These are phyloP conservation scores for Anarrhichthys ocellatus DNA, from an alignment of 2,113 vertebrate species.

Conservation along the genomic window DNA sequence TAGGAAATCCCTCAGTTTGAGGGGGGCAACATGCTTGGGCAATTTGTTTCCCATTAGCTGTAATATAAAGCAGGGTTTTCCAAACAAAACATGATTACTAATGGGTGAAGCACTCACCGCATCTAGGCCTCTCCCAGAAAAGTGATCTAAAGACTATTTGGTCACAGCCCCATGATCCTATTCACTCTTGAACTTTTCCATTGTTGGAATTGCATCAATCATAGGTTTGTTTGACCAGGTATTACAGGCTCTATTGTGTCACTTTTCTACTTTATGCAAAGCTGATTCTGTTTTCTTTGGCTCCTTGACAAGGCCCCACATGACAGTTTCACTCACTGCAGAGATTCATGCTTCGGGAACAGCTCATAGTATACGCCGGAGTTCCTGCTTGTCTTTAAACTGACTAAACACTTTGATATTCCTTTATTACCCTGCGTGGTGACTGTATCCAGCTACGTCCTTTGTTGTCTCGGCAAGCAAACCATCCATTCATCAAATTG, in stretches of 20 bases:
- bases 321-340: conserved; percentile 64
- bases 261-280: conserved; percentile 62
- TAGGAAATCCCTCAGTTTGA: conserved; percentile 63
- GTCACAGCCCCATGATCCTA: conserved; percentile 53
- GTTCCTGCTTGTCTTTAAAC: conserved; percentile 58
- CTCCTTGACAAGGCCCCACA: conserved; percentile 68
- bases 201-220: conserved; percentile 71
- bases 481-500: conserved; percentile 72
- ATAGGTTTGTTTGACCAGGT: conserved; percentile 77
- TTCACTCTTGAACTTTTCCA: conserved; percentile 60
- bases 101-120: conserved; percentile 40
- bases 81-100: conserved; percentile 75
- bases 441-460: conserved; percentile 60
- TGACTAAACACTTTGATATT: conserved; percentile 71
- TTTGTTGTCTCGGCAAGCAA: conserved; percentile 73
- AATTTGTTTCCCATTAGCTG: conserved; percentile 81
- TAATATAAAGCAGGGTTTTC: conserved; percentile 67
- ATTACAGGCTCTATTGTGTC: conserved; percentile 71
- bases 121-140: conserved; percentile 54
- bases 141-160: conserved; percentile 52
- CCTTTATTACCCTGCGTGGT: conserved; percentile 55
- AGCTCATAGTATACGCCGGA: conserved; percentile 42
- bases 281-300: conserved; percentile 75
- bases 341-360: conserved; percentile 53
- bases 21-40: conserved; percentile 59